These are phyloP conservation scores for Lophura nycthemera DNA, from an alignment of 2,113 vertebrate genomes.

Conservation along the genomic window DNA sequence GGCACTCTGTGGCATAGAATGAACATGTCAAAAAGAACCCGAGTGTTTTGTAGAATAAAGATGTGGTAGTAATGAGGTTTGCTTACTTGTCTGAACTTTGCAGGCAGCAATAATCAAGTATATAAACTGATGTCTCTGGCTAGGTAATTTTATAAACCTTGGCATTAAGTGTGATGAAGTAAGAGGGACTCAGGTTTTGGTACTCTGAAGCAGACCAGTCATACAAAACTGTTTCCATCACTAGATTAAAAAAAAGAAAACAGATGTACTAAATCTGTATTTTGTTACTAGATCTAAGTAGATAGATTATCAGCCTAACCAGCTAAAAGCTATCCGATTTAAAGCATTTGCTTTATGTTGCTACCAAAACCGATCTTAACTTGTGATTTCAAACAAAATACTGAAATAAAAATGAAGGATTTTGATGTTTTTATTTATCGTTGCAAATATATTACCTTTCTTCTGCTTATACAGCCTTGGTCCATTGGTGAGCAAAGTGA, in stretches of 20 bases:
- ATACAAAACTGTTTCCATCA: rapidly evolving
- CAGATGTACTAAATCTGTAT: rapidly evolving
- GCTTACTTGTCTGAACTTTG: not conserved
- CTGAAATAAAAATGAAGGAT: not conserved
- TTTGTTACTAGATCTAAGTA: not conserved
- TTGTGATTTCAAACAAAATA: not conserved
- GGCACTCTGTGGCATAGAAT: not conserved
- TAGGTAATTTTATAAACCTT: not conserved
- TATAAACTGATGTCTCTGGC: not conserved
- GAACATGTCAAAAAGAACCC: not conserved
- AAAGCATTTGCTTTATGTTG: not conserved
- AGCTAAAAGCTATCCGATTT: not conserved
- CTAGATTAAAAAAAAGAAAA: not conserved
- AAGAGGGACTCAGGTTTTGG: not conserved
- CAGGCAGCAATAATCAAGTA: not conserved
- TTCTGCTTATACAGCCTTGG: slow-evolving; percentile 85
- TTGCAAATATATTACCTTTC: not conserved
- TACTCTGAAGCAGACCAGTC: not conserved
- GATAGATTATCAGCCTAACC: not conserved
- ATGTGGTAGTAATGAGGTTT: not conserved
- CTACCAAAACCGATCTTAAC: not conserved
- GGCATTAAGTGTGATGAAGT: not conserved
- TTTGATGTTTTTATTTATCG: not conserved
- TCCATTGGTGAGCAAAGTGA: slow-evolving; percentile 98
- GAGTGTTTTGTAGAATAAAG: not conserved